phyloP scores from a whole-genome alignment of 2,797 vertebrate species.

The Heterohyrax brucei region DNA sequence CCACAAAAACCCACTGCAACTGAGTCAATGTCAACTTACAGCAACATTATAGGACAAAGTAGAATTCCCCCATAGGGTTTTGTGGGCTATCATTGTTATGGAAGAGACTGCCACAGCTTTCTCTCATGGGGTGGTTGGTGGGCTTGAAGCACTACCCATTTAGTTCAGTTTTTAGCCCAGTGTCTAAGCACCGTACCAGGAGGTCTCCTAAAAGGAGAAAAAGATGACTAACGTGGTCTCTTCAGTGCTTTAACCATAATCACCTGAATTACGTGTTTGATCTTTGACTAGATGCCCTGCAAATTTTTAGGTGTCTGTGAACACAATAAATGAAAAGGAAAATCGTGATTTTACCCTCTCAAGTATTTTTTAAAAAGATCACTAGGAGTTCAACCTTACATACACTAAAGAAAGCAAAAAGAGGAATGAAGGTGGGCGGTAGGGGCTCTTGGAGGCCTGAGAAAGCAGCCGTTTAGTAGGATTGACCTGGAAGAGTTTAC shows the following conservation, averaged over 20 bases:
- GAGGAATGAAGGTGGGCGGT: not conserved
- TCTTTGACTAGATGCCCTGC: not conserved
- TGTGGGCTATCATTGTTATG: too few species aligned
- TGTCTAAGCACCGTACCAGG: too few species aligned
- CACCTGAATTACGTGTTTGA: not conserved
- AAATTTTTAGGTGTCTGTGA: not conserved
- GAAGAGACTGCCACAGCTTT: too few species aligned
- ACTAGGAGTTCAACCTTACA: not conserved
- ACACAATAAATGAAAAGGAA: not conserved
- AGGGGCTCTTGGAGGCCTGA: not conserved
- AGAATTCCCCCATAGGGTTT: too few species aligned
- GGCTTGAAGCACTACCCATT: too few species aligned
- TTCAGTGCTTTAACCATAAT: not conserved
- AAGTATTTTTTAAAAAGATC: not conserved
- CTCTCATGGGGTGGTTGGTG: too few species aligned
- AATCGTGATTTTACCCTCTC: not conserved
- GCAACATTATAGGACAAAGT: too few species aligned
- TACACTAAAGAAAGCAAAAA: not conserved
- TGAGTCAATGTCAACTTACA: too few species aligned
- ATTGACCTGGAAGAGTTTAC: not conserved
- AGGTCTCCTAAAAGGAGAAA: not conserved
- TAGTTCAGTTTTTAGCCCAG: too few species aligned
- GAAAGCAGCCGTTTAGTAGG: not conserved
- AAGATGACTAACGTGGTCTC: not conserved
- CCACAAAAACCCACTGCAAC: too few species aligned